Percentiles rank a stretch among this genome's conserved stretches.
These are phyloP conservation scores for Tadarida brasiliensis DNA, from an alignment of 2,797 vertebrate species.

Conservation along the genomic window DNA sequence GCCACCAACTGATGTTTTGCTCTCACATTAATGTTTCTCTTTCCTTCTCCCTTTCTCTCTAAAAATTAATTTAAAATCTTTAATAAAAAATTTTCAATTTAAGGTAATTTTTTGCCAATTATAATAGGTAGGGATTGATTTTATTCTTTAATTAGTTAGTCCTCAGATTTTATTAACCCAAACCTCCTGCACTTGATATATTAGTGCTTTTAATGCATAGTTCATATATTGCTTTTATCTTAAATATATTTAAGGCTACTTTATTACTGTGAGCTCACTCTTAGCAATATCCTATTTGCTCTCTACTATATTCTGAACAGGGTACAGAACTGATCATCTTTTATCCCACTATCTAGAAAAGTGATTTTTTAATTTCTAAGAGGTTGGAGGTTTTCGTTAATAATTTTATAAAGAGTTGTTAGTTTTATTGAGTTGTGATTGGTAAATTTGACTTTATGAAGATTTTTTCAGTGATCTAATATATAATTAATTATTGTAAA, in stretches of 20 bases:
- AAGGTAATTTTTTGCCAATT: neutral
- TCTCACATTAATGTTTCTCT: too few relatives aligned
- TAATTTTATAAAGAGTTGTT: slow-evolving; percentile 39
- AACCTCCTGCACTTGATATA: neutral
- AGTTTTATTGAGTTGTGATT: neutral
- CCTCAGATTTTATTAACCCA: neutral
- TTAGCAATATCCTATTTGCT: neutral
- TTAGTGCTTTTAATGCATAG: neutral
- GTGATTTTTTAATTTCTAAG: slow-evolving; percentile 30
- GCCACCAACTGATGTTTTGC: too few relatives aligned
- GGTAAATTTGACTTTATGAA: slow-evolving; percentile 31
- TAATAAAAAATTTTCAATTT: neutral
- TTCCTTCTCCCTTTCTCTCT: too few relatives aligned
- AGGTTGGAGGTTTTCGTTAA: neutral
- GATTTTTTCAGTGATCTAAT: slow-evolving; percentile 6
- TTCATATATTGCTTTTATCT: neutral
- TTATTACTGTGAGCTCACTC: neutral
- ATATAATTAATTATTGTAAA: slow-evolving; percentile 15
- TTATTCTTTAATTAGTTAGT: slow-evolving; percentile 2
- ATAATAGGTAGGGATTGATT: neutral
- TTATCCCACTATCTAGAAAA: slow-evolving; percentile 31
- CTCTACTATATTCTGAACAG: neutral
- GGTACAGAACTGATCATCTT: neutral
- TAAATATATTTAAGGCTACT: neutral
- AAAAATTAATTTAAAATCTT: neutral